Percentiles rank a stretch among this genome's conserved stretches.
phyloP scores from a whole-genome alignment of 2,888 invertebrate species.

The Mechanitis mazaeus region DNA sequence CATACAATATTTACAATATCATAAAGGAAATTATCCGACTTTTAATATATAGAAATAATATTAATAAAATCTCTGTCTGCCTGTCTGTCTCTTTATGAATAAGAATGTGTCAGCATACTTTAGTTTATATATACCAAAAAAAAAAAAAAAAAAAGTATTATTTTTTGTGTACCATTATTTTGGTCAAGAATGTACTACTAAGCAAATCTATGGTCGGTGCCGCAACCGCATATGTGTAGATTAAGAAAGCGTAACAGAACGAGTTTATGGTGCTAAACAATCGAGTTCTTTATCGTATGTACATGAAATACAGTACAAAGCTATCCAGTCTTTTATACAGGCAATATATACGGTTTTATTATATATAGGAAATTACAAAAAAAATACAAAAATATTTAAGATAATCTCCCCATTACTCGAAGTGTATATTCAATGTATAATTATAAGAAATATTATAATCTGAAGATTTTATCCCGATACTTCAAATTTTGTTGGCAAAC shows the following conservation, averaged over 20 bases:
- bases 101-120: too few species aligned
- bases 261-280: slow-evolving; percentile 35
- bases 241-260: slow-evolving; percentile 56
- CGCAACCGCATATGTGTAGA: slow-evolving; percentile 25
- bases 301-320: background rate
- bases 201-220: slow-evolving; percentile 19
- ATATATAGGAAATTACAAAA: too few species aligned
- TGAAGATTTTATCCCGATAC: too few species aligned
- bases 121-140: background rate
- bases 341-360: background rate
- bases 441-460: too few species aligned
- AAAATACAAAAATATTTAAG: too few species aligned
- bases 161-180: background rate
- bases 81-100: background rate
- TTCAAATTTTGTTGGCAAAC: too few species aligned
- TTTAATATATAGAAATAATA: too few species aligned
- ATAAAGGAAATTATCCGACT: too few species aligned
- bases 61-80: too few species aligned
- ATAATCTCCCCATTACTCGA: too few species aligned
- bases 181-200: slow-evolving; percentile 12
- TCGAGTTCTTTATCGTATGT: slow-evolving; percentile 17
- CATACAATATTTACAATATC: too few species aligned
- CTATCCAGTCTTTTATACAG: background rate
- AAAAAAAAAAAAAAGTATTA: background rate
- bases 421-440: too few species aligned